Base-by-base conservation (phyloP, 1,140 invertebrate species). In the Babylonia areolata region DNA sequence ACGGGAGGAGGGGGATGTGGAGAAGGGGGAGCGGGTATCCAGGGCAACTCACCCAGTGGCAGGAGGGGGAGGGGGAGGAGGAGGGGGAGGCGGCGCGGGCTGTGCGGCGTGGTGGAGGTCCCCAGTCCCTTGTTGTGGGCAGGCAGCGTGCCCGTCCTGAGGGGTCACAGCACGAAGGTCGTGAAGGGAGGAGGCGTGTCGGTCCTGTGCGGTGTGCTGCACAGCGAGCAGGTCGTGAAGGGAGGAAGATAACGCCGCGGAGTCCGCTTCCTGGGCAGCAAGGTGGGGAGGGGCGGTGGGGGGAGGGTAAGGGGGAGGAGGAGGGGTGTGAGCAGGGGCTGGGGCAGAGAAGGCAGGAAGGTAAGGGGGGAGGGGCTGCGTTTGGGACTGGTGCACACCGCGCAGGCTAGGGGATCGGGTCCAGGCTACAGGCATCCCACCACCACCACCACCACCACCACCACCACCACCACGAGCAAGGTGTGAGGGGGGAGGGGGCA, bases 171-270 rank as follows among this genome's bases (percentile, higher is more conserved):
- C 86, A 87, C 69, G 85, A 87, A 54, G 88, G 87, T 73, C 87
- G 86, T 23, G 89, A 82, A 15, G 80, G 87, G 78, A 80, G 86
- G 71, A 64, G n/a, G 46, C 46, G 9, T 9, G 54, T 17, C 33
- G 40, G 40, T 37, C 35, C 35, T 11, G 40, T 9, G 75, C 28
- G 40, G 28, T 78, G n/a, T n/a, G n/a, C n/a, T n/a, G n/a, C 75
- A 33, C 28, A 86, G 58, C 86, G 86, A 78, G 85, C 86, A 54
- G 88, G 87, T 73, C 87, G 86, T 23, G 89, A 82, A 15, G 80
- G 87, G 78, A 80, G 86, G 71, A 64, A n/a, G n/a, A n/a, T n/a
- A n/a, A n/a, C n/a, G n/a, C n/a, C 58, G 28, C 15, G 20, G 28
- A 64, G 35, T 12, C 5, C 58, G 58, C 15, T n/a, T 5, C 58